Base-by-base conservation (phyloP, 2,113 vertebrate species). In the Myotis lucifugus region DNA sequence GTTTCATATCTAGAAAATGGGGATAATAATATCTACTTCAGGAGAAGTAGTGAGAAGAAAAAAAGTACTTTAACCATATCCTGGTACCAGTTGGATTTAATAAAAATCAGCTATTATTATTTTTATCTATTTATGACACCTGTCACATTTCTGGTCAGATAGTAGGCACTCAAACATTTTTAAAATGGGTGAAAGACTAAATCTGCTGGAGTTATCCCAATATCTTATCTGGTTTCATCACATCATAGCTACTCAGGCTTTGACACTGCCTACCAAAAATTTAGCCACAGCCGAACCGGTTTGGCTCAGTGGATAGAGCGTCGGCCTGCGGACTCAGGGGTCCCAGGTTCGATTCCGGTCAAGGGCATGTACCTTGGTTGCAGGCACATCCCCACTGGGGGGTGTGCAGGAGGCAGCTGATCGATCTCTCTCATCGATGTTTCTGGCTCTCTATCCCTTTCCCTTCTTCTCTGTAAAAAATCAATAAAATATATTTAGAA, bases 61-160 rank as follows among this genome's bases (percentile, higher is more conserved):
- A 59, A 85, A 85, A 56, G 12, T 42, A 52, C 25, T 64, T 13
- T 37, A 66, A 79, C n/a, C n/a, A 46, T 76, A 76, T 85, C n/a
- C 52, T 87, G 19, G 5, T 90, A 76, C 40, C 19, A 96, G 15
- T 29, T 72, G 37, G 15, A 84, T 15, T 91, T 82, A 91, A 18
- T 40, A 89, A 83, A n/a, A 70, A 81, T 52, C 40, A 93, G 15
- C 3, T 83, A 89, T 56, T 92, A 29, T 77, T 88, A 29, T 88
- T 48, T 78, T 70, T 52, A 64, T 81, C 17, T 81, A 32, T 77
- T 56, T 40, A 64, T 70, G n/a, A 70, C 7, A 85, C 34, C 15
- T 85, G 13, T 15, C 27, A 72, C 9, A 67, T 32, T 76, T 52
- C 14, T 70, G 48, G 5, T 73, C 79, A 66, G 5, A 59, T 25